Evolutionary conservation across 2,797 vertebrate genomes (phyloP).

Genomic region (Takifugu rubripes): DNA sequence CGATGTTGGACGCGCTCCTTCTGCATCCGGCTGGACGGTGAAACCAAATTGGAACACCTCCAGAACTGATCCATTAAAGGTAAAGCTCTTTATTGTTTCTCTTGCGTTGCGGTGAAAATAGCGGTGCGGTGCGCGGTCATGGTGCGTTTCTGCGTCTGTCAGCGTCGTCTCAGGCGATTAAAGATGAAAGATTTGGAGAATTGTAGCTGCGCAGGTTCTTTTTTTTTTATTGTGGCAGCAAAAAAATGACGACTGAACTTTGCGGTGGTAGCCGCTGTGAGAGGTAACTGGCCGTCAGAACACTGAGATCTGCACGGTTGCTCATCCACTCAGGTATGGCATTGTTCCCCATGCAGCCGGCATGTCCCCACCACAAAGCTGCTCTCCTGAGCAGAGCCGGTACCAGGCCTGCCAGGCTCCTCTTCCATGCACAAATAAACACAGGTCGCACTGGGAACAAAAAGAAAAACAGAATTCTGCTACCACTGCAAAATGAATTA

Average conservation of each 20-base stretch:
- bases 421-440: neutral
- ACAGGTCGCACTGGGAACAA: neutral
- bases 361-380: conserved; percentile 27
- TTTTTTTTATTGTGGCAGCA: neutral
- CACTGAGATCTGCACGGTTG: neutral
- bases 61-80: conserved; percentile 50
- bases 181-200: conserved; percentile 52
- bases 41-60: conserved; percentile 16
- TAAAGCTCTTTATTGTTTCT: conserved; percentile 44
- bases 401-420: neutral
- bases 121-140: neutral
- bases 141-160: neutral
- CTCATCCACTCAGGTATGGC: conserved; percentile 7
- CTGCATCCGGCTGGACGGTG: conserved; percentile 40
- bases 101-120: conserved; percentile 3
- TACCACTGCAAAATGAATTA: neutral
- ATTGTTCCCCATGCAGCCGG: conserved; percentile 16
- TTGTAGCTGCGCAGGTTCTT: conserved; percentile 67
- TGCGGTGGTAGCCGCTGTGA: conserved; percentile 10
- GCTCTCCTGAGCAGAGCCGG: conserved; percentile 8
- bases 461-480: neutral
- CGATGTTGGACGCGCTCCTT: conserved; percentile 55
- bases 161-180: conserved; percentile 30
- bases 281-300: neutral
- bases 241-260: conserved; percentile 45